phyloP scores from a whole-genome alignment of 1,140 invertebrate genomes.

The Harlomillsia oculata region DNA sequence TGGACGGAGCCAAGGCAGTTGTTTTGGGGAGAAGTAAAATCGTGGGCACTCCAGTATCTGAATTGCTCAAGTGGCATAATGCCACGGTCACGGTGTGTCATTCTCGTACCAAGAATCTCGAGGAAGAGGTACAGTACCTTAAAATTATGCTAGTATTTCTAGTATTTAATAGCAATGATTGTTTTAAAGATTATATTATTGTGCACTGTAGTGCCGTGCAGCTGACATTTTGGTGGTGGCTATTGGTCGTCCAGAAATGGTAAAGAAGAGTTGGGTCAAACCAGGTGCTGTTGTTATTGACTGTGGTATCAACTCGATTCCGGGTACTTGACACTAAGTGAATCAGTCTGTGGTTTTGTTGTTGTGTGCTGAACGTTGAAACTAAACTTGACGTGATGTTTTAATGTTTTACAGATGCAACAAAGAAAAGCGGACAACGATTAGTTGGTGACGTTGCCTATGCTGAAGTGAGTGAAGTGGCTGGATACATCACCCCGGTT shows the following conservation, averaged over 20 bases:
- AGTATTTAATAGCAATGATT: background rate
- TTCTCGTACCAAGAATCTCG: slow-evolving; percentile 79
- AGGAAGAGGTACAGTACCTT: slow-evolving; percentile 53
- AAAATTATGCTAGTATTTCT: background rate
- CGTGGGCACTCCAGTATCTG: slow-evolving; percentile 87
- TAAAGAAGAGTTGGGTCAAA: slow-evolving; percentile 94
- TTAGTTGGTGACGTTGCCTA: slow-evolving; percentile 93
- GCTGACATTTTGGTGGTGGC: slow-evolving; percentile 96
- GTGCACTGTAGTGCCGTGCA: slow-evolving; percentile 44
- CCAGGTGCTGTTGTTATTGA: slow-evolving; percentile 97
- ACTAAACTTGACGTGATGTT: slow-evolving; percentile 6
- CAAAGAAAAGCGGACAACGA: slow-evolving; percentile 69
- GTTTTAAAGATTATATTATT: slow-evolving; percentile 2
- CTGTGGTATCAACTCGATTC: slow-evolving; percentile 92
- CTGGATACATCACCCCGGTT: slow-evolving; percentile 88
- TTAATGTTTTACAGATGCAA: slow-evolving; percentile 53
- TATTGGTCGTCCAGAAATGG: slow-evolving; percentile 82
- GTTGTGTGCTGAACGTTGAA: background rate
- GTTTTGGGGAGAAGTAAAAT: slow-evolving; percentile 95
- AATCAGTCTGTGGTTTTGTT: background rate
- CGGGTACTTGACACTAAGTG: slow-evolving; percentile 60
- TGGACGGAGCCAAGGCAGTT: slow-evolving; percentile 78
- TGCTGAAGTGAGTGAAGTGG: slow-evolving; percentile 63
- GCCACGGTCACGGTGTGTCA: slow-evolving; percentile 96
- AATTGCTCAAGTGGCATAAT: slow-evolving; percentile 91